These are phyloP conservation scores for Musca domestica DNA, from an alignment of 1,140 invertebrate species.

Conservation along the genomic window DNA sequence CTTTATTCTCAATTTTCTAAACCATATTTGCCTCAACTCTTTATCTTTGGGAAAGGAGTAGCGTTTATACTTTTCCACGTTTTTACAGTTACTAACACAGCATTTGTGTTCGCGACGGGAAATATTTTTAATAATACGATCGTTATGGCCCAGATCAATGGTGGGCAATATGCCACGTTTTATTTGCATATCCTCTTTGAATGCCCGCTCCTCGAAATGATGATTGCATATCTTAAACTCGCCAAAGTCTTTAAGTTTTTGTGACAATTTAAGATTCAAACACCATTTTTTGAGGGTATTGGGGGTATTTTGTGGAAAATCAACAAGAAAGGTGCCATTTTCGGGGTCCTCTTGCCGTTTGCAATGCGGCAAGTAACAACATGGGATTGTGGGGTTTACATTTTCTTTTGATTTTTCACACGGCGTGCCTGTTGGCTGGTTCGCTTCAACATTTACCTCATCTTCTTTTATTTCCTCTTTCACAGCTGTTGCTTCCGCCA, in stretches of 20 bases:
- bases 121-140: background rate
- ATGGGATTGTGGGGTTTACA: too few species aligned
- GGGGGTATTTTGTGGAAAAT: too few species aligned
- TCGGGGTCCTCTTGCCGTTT: too few species aligned
- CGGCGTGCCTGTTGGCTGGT: too few species aligned
- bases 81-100: background rate
- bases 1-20: background rate
- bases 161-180: background rate
- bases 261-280: background rate
- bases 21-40: slow-evolving; percentile 14
- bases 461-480: background rate
- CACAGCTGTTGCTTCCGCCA: background rate
- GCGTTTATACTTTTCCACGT: background rate
- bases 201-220: background rate
- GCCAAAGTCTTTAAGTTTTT: background rate
- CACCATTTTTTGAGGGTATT: background rate
- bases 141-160: background rate
- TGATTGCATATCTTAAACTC: background rate
- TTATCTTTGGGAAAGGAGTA: slow-evolving; percentile 18
- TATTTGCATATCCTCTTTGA: background rate
- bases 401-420: too few species aligned
- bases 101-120: background rate
- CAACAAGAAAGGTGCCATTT: too few species aligned
- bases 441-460: background rate
- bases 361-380: too few species aligned